These are phyloP conservation scores for Oedothorax gibbosus DNA, from an alignment of 1,140 invertebrate species.

Conservation along the genomic window DNA sequence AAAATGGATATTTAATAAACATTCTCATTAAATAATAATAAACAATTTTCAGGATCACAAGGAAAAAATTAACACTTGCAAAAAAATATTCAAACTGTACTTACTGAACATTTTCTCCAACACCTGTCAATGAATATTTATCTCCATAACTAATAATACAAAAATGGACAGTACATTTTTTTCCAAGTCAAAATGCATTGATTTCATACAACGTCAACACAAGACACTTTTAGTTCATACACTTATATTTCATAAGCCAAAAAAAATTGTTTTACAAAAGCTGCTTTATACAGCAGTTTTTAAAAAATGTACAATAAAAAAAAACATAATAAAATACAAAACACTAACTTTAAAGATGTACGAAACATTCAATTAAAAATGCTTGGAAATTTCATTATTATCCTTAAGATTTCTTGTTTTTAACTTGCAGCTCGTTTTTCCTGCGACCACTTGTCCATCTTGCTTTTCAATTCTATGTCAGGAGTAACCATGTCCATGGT, in stretches of 20 bases:
- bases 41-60: not conserved
- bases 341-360: conserved; percentile 47
- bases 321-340: conserved; percentile 55
- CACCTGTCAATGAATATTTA: not conserved
- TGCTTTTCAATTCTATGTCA: conserved; percentile 79
- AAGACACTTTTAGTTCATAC: conserved; percentile 30
- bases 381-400: conserved; percentile 37
- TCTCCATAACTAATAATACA: not conserved
- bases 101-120: not conserved
- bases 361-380: conserved; percentile 47
- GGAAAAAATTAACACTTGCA: conserved; percentile 4
- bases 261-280: conserved; percentile 33
- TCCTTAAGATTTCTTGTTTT: conserved; percentile 12
- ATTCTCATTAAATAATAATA: not conserved
- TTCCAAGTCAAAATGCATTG: not conserved
- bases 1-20: conserved; percentile 17
- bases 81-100: not conserved
- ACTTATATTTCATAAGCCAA: conserved; percentile 3
- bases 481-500: conserved; percentile 93
- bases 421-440: conserved; percentile 20
- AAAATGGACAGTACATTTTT: not conserved
- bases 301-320: conserved; percentile 40
- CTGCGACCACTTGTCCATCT: conserved; percentile 85
- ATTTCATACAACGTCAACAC: conserved; percentile 13
- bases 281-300: conserved; percentile 21